Evolutionary conservation across 2,113 vertebrate species (phyloP).

Genomic region (Drymodes brunneopygia): DNA sequence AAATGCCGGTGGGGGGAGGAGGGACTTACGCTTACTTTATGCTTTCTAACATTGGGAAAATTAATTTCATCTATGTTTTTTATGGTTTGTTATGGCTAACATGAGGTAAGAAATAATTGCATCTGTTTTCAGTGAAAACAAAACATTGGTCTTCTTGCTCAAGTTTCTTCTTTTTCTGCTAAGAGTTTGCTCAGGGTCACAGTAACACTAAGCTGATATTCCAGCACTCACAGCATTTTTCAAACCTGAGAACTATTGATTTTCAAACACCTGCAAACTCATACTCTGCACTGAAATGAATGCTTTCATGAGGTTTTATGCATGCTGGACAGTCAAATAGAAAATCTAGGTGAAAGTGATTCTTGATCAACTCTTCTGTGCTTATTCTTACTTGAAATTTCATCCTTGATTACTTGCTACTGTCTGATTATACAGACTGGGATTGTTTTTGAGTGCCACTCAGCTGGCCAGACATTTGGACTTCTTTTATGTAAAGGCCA

Average conservation of each 20-base stretch:
- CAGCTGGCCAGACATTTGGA: background rate
- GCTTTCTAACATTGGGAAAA: background rate
- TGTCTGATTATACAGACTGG: background rate
- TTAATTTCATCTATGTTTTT: background rate
- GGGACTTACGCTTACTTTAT: background rate
- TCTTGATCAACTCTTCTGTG: background rate
- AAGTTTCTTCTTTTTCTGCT: background rate
- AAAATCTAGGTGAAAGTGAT: background rate
- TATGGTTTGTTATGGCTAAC: background rate
- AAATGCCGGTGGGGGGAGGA: background rate
- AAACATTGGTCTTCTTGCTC: background rate
- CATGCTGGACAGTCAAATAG: background rate
- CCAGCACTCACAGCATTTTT: background rate
- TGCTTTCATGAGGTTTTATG: background rate
- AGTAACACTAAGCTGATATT: background rate
- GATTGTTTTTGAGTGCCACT: background rate
- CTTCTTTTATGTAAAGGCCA: background rate
- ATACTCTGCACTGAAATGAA: background rate
- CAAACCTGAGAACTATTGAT: background rate
- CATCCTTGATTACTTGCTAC: background rate
- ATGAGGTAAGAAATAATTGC: background rate
- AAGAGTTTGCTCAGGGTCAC: background rate
- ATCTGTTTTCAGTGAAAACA: background rate
- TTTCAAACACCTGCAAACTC: background rate
- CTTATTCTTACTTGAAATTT: background rate